A percentile compares a stretch with the other conserved stretches of the same genome.
These are phyloP conservation scores for Leptogaster cylindrica DNA, from an alignment of 2,888 invertebrate species.

Conservation along the genomic window DNA sequence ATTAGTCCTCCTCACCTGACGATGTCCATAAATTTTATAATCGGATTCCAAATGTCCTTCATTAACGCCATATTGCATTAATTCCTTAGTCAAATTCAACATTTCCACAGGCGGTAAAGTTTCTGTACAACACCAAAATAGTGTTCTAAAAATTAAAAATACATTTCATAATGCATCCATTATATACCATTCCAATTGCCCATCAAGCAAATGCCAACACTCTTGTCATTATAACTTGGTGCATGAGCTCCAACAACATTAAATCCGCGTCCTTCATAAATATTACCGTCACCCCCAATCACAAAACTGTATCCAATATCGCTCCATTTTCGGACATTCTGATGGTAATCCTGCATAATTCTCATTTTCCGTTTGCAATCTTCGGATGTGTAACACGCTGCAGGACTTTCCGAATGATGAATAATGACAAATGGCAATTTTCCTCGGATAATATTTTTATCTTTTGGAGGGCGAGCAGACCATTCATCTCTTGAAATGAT, in stretches of 20 bases:
- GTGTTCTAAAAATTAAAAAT: slow-evolving; percentile 43
- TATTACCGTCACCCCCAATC: slow-evolving; percentile 75
- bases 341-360: slow-evolving; percentile 71
- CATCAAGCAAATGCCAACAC: slow-evolving; percentile 74
- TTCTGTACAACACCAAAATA: slow-evolving; percentile 58
- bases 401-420: slow-evolving; percentile 72
- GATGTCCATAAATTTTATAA: slow-evolving; percentile 71
- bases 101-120: slow-evolving; percentile 68
- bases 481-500: slow-evolving; percentile 64
- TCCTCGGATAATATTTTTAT: slow-evolving; percentile 60
- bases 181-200: slow-evolving; percentile 61
- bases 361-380: slow-evolving; percentile 67
- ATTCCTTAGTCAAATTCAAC: slow-evolving; percentile 65
- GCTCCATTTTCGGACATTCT: slow-evolving; percentile 66
- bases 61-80: slow-evolving; percentile 69
- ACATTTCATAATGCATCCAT: neutral
- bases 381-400: slow-evolving; percentile 65
- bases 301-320: slow-evolving; percentile 77
- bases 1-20: slow-evolving; percentile 69
- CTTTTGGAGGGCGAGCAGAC: slow-evolving; percentile 65
- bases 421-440: slow-evolving; percentile 73
- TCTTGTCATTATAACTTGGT: slow-evolving; percentile 69
- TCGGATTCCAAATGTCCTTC: slow-evolving; percentile 66
- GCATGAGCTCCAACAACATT: slow-evolving; percentile 73
- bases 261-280: slow-evolving; percentile 77